Percentiles rank a stretch among this genome's conserved stretches.
Evolutionary conservation across 2,113 vertebrate species (phyloP).

Genomic region (Nansenia antarctica): DNA sequence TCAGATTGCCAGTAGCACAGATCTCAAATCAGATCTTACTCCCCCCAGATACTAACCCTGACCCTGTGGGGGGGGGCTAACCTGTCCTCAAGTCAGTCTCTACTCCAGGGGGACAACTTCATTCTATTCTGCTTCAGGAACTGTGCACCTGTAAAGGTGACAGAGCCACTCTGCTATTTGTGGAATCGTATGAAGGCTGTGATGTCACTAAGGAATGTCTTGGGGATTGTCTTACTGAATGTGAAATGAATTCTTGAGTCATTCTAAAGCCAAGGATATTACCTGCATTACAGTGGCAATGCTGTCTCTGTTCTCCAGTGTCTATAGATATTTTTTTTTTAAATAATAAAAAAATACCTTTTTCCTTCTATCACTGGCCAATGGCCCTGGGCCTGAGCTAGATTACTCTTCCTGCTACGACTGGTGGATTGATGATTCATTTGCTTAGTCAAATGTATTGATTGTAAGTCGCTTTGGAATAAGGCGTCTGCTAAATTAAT

Average conservation of each 20-base stretch:
- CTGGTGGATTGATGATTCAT: too few relatives aligned
- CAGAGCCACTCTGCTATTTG: not conserved
- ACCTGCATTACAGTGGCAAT: not conserved
- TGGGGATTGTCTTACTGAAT: not conserved
- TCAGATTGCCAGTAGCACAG: too few relatives aligned
- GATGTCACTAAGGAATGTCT: not conserved
- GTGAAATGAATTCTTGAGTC: not conserved
- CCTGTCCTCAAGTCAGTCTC: not conserved
- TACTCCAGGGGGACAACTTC: not conserved
- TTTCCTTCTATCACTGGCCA: too few relatives aligned
- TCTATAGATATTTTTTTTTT: too few relatives aligned
- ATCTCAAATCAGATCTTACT: not conserved
- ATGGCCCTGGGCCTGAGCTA: too few relatives aligned
- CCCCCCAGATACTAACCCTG: not conserved
- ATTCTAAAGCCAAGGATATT: not conserved
- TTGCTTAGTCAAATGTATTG: too few relatives aligned
- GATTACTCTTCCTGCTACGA: too few relatives aligned
- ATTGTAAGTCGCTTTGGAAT: too few relatives aligned
- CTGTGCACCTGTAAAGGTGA: not conserved
- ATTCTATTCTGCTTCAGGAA: not conserved
- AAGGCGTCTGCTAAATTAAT: too few relatives aligned
- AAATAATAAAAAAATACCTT: too few relatives aligned
- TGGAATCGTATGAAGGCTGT: not conserved
- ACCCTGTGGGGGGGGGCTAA: not conserved
- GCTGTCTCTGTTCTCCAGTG: too few relatives aligned